A percentile compares a stretch with the other conserved stretches of the same genome.
These are phyloP conservation scores for Polia nebulosa DNA, from an alignment of 2,888 invertebrate species.

Conservation along the genomic window DNA sequence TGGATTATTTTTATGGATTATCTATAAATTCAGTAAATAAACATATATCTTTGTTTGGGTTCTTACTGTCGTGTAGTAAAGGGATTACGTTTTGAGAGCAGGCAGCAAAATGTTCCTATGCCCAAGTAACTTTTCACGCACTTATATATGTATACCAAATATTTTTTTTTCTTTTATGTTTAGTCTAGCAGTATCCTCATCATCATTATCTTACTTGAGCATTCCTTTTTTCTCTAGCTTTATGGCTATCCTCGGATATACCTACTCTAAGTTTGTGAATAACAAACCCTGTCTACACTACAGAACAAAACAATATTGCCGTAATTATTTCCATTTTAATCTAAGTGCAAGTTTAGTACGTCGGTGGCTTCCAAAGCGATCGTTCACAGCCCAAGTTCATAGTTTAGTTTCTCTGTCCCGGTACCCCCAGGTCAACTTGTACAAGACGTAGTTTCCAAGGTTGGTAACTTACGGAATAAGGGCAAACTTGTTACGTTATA, in stretches of 20 bases:
- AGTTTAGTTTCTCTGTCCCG: slow-evolving; percentile 56
- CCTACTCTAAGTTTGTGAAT: not conserved
- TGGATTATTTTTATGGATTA: slow-evolving; percentile 7
- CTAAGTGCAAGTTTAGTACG: slow-evolving; percentile 44
- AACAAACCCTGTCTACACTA: not conserved
- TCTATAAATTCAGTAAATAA: slow-evolving; percentile 10
- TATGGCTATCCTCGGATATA: too few relatives aligned
- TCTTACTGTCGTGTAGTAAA: not conserved
- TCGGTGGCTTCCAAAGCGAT: slow-evolving; percentile 53
- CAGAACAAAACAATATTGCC: slow-evolving; percentile 8
- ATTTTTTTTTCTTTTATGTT: too few relatives aligned
- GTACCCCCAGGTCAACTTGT: slow-evolving; percentile 63
- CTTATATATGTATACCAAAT: too few relatives aligned
- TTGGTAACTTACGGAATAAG: slow-evolving; percentile 62
- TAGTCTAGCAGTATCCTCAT: too few relatives aligned
- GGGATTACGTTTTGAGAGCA: not conserved
- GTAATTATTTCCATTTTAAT: slow-evolving; percentile 55
- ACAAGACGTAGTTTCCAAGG: slow-evolving; percentile 62
- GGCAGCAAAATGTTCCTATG: too few relatives aligned
- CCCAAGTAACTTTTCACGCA: too few relatives aligned
- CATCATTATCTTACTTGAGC: too few relatives aligned
- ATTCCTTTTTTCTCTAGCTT: too few relatives aligned
- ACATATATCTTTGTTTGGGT: slow-evolving; percentile 3
- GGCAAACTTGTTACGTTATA: slow-evolving; percentile 59
- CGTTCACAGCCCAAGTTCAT: slow-evolving; percentile 49